These are phyloP conservation scores for Cotesia congregata DNA, from an alignment of 2,888 invertebrate species.

Conservation along the genomic window DNA sequence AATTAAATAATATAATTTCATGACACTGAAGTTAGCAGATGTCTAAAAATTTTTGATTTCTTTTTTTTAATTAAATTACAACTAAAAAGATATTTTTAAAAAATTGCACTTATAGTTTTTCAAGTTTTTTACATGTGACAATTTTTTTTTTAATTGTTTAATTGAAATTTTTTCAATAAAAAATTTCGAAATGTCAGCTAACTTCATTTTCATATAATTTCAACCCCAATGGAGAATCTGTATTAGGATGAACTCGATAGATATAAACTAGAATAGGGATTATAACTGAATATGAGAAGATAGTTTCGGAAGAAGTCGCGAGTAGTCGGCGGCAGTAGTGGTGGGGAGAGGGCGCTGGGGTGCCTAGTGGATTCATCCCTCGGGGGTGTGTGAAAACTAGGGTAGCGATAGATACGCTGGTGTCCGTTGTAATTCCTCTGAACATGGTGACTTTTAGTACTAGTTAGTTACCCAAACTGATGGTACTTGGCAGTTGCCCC, in stretches of 20 bases:
- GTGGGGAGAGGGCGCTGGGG: not conserved
- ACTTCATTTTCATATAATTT: not conserved
- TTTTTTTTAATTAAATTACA: no score
- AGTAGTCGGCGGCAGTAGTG: not conserved
- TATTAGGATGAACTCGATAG: not conserved
- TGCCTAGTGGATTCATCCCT: conserved; percentile 3
- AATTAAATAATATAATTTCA: no score
- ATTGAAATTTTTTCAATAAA: no score
- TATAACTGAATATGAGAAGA: no score
- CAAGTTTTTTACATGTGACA: no score
- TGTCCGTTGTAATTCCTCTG: not conserved
- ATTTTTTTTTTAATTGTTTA: no score
- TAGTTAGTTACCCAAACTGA: conserved; percentile 54
- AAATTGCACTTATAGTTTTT: no score
- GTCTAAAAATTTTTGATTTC: no score
- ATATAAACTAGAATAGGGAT: not conserved
- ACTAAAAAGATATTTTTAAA: no score
- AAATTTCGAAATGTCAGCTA: no score
- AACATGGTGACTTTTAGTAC: conserved; percentile 52
- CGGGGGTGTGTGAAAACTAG: not conserved
- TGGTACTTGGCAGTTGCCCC: conserved; percentile 65
- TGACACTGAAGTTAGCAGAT: no score
- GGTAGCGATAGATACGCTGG: not conserved
- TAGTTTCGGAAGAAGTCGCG: no score
- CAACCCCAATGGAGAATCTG: not conserved